Evolutionary conservation across 2,113 vertebrate species (phyloP).

Genomic region (Scomber scombrus): DNA sequence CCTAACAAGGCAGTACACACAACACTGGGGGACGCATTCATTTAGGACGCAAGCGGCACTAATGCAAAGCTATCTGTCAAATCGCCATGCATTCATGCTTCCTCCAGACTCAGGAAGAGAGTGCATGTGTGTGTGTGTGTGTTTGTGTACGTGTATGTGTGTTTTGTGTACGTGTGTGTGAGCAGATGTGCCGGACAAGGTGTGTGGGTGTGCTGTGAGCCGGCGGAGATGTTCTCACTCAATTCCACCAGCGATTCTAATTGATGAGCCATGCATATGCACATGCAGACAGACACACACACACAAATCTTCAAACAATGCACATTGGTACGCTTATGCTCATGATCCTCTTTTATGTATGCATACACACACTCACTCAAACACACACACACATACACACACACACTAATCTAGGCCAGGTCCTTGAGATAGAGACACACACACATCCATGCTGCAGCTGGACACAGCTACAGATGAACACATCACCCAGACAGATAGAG

Average conservation of each 20-base stretch:
- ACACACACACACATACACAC: slow-evolving; percentile 33
- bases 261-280: slow-evolving; percentile 65
- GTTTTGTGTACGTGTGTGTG: background rate
- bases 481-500: slow-evolving; percentile 77
- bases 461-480: slow-evolving; percentile 81
- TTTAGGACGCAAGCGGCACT: slow-evolving; percentile 64
- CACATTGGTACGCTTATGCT: slow-evolving; percentile 37
- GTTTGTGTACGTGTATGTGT: background rate
- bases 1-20: slow-evolving; percentile 74
- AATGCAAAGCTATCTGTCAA: slow-evolving; percentile 73
- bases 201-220: slow-evolving; percentile 69
- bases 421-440: slow-evolving; percentile 57
- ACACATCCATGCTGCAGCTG: slow-evolving; percentile 69
- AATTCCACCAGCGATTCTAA: slow-evolving; percentile 70
- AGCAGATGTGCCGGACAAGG: slow-evolving; percentile 67
- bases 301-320: slow-evolving; percentile 59
- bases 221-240: slow-evolving; percentile 66
- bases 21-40: slow-evolving; percentile 72
- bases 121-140: background rate
- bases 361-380: slow-evolving; percentile 37
- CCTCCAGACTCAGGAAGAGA: slow-evolving; percentile 14
- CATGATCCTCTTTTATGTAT: slow-evolving; percentile 44
- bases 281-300: slow-evolving; percentile 18
- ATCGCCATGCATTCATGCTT: slow-evolving; percentile 49
- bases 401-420: slow-evolving; percentile 62